Base-by-base conservation (phyloP, 1,140 invertebrate genomes). In the Eupeodes corollae region DNA sequence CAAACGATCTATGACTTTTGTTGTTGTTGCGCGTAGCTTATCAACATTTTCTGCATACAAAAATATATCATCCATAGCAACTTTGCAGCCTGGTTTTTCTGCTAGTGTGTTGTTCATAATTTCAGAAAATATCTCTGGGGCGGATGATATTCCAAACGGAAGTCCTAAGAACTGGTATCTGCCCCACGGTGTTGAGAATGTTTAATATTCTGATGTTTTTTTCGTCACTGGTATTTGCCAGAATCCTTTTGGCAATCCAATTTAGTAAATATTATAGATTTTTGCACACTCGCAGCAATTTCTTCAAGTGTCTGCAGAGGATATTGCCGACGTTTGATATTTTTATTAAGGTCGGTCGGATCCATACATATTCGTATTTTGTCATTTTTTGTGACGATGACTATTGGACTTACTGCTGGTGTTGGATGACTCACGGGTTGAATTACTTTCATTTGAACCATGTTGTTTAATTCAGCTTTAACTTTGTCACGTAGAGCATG, bases 151-250 rank as follows among this genome's bases (percentile, higher is more conserved):
- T 15, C 60, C 63, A 49, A 63, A 63, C 8, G 63, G 61, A 26
- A 67, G 35, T 41, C 58, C 47, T 19, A 53, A 43, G 51, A 55
- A 65, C 44, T 46, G 44, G 52, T 59, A 70, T 18, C 58, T 42
- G 15, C 64, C 62, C 46, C 58, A 68, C 6, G 60, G 61, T 26
- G 63, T 66, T 6, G 56, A 41, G 40, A 68, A 66, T 0, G 63
- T 63, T 33, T 55, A 52, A 11, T 48, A 42, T 47, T 55, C 43
- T 11, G 56, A 52, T 43, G 56, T 63, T 33, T 68, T 45, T 14
- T 67, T 44, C 9, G 51, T 47, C 1, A 74, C 47, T 30, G 55
- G 45, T 9, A 73, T 53, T 46, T 70, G 58, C 66, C 68, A 71
- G 21, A 26, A 26, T 26, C 21, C 21, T 26, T 26, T 26, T 26